Percentiles rank a stretch among this genome's conserved stretches.
phyloP scores from a whole-genome alignment of 2,797 vertebrate species.

The Oryzias sinensis region DNA sequence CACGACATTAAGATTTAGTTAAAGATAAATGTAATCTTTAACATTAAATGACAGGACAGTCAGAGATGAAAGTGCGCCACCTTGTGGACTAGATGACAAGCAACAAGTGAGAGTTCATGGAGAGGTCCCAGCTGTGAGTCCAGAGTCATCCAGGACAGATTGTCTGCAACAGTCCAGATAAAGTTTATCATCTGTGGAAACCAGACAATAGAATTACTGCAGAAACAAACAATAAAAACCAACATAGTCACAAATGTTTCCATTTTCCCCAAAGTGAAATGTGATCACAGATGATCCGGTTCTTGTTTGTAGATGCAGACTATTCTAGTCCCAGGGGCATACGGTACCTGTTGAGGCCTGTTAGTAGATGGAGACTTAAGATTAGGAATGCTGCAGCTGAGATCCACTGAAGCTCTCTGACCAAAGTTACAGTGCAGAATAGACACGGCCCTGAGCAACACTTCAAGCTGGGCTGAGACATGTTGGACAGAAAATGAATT shows the following conservation, averaged over 20 bases:
- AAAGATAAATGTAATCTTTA: too few relatives aligned
- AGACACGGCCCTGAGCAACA: slow-evolving; percentile 9
- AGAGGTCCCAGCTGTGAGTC: slow-evolving; percentile 53
- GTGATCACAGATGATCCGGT: background rate
- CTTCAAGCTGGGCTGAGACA: slow-evolving; percentile 2
- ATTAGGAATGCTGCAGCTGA: slow-evolving; percentile 47
- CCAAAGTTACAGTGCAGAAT: slow-evolving; percentile 1
- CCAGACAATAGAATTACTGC: background rate
- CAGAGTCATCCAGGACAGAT: slow-evolving; percentile 14
- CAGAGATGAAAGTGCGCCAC: slow-evolving; percentile 43
- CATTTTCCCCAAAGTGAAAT: background rate
- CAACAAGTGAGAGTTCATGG: slow-evolving; percentile 37
- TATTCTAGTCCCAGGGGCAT: slow-evolving; percentile 45
- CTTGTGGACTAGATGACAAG: slow-evolving; percentile 55
- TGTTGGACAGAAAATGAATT: background rate
- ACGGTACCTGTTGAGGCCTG: slow-evolving; percentile 51
- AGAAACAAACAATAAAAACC: too few relatives aligned
- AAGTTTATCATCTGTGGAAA: background rate
- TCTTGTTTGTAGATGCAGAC: slow-evolving; percentile 24
- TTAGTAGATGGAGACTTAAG: slow-evolving; percentile 15
- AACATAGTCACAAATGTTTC: background rate
- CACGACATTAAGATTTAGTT: background rate
- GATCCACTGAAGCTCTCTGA: slow-evolving; percentile 6
- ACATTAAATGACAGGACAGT: slow-evolving; percentile 1
- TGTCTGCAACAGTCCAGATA: slow-evolving; percentile 28